These are phyloP conservation scores for Hipparchia semele DNA, from an alignment of 2,888 invertebrate species.

Conservation along the genomic window DNA sequence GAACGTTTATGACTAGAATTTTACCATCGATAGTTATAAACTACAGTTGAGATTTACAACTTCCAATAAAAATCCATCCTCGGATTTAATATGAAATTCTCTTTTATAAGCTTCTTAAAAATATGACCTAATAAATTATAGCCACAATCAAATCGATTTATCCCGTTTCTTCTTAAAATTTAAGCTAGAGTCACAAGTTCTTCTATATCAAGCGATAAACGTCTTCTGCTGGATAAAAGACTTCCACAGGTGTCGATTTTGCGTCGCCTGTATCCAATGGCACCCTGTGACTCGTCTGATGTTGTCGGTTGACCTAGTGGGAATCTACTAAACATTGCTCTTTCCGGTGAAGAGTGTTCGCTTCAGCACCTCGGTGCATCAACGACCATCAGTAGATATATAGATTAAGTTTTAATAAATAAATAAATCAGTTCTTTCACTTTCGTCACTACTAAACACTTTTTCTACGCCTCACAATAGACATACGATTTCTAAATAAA, in stretches of 20 bases:
- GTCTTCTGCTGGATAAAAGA: too few relatives aligned
- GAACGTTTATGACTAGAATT: conserved; percentile 25
- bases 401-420: too few relatives aligned
- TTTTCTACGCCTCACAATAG: neutral
- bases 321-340: too few relatives aligned
- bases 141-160: neutral
- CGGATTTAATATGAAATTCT: neutral
- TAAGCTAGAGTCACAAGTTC: neutral
- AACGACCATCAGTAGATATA: too few relatives aligned
- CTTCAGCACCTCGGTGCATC: too few relatives aligned
- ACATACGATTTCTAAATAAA: neutral
- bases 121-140: conserved; percentile 3
- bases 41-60: conserved; percentile 27
- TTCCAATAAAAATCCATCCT: conserved; percentile 25
- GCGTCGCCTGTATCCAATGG: too few relatives aligned
- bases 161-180: neutral
- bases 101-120: conserved; percentile 23
- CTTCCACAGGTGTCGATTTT: too few relatives aligned
- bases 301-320: too few relatives aligned
- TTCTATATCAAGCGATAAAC: too few relatives aligned
- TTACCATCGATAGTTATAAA: conserved; percentile 24
- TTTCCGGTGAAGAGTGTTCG: too few relatives aligned
- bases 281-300: too few relatives aligned
- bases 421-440: too few relatives aligned
- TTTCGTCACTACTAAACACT: neutral